Evolutionary conservation across 1,140 invertebrate species (phyloP).

Genomic region (Drosophila novamexicana): DNA sequence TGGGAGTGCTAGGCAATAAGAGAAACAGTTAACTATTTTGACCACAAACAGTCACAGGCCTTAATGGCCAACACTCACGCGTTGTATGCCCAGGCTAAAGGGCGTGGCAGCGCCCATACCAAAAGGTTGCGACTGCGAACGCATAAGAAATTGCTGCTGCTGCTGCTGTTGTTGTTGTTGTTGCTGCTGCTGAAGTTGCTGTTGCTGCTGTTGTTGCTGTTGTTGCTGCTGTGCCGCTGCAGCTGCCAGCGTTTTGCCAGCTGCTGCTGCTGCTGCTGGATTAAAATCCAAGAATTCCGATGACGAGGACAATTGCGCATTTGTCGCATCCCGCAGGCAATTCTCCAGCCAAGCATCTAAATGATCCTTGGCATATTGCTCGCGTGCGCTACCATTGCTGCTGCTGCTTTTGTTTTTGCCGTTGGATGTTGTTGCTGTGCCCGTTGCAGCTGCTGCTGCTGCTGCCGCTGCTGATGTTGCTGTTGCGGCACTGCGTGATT

Average conservation of each 20-base stretch:
- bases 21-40: not conserved
- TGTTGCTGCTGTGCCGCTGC: slow-evolving; percentile 53
- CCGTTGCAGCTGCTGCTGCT: slow-evolving; percentile 16
- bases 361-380: slow-evolving; percentile 76
- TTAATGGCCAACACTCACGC: slow-evolving; percentile 68
- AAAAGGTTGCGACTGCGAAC: slow-evolving; percentile 59
- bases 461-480: slow-evolving; percentile 21
- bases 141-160: slow-evolving; percentile 64
- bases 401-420: slow-evolving; percentile 30
- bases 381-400: slow-evolving; percentile 32
- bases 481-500: slow-evolving; percentile 64
- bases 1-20: slow-evolving; percentile 55
- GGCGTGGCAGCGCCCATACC: slow-evolving; percentile 57
- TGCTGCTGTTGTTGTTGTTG: slow-evolving; percentile 55
- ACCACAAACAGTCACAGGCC: not conserved
- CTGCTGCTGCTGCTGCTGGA: slow-evolving; percentile 45
- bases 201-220: slow-evolving; percentile 12
- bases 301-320: slow-evolving; percentile 77
- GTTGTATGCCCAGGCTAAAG: slow-evolving; percentile 79
- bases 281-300: slow-evolving; percentile 82
- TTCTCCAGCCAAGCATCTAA: slow-evolving; percentile 81
- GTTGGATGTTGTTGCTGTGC: slow-evolving; percentile 12
- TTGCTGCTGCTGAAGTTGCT: slow-evolving; percentile 49
- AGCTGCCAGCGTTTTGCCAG: slow-evolving; percentile 33
- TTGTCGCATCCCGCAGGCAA: slow-evolving; percentile 78